Evolutionary conservation across 64 coral and sea anemone genomes (phyloP), one percentile per base, ranked within the genome.

Genomic region (Anthopleura sola): DNA sequence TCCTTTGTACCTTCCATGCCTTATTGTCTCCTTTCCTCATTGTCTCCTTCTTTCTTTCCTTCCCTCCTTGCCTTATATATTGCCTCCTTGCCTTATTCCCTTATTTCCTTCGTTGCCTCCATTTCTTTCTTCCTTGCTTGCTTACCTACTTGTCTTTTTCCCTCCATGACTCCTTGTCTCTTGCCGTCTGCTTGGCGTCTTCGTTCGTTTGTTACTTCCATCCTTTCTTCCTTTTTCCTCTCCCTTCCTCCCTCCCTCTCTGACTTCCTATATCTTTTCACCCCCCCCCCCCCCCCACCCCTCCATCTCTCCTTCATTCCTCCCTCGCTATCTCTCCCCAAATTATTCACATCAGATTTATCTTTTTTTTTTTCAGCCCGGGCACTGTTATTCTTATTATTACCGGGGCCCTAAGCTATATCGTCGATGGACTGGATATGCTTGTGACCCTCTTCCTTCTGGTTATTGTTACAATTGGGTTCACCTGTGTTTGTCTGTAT

Each of bases 361-460:
- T 62, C 21, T 10, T 62, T 24, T n/a, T n/a, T n/a, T n/a, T n/a
- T 62, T 94, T 54, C 87, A 99, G 97, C 5, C 97, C 97, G 21
- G 85, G 93, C 18, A 99, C 92, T 49, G 97, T 99, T 3, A 99
- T 99, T 32, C 87, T 99, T 6, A 80, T 99, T 44, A 85, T 99
- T 24, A 84, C 90, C 12, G 88, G 87, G 34, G 97, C 93, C 6
- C 49, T 99, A 56, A 58, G 79, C 13, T 92, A 88, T 62, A 85
- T 84, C 48, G 14, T 84, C 8, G 62, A 87, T 19, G 31, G 57
- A 23, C 53, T 90, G 3, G 40, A 81, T 1, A 47, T 75, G 31
- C 32, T 75, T 6, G 50, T 68, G 14, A 37, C 82, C 8, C 47
- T 92, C 1, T 33, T 92, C 15, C 77, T 99, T 2, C 60, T 99